These are phyloP conservation scores for Lutjanus campechanus DNA, from an alignment of 2,797 vertebrate species.

Conservation along the genomic window DNA sequence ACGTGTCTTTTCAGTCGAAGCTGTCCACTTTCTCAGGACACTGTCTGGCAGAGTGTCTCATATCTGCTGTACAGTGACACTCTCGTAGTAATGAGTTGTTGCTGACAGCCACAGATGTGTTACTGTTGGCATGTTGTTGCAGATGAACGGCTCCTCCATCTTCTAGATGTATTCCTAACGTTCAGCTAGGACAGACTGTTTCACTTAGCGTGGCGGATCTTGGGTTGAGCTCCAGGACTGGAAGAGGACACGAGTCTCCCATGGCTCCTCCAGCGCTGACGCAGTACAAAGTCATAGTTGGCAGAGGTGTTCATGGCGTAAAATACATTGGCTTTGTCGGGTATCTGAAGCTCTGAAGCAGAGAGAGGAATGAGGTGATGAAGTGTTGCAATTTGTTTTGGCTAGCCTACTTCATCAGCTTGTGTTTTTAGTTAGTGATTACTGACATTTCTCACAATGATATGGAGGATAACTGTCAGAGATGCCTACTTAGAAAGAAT, in stretches of 20 bases:
- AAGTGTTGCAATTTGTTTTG: background rate
- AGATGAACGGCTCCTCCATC: conserved; percentile 10
- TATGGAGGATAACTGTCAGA: background rate
- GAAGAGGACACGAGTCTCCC: conserved; percentile 60
- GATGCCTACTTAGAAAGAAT: background rate
- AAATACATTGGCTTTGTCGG: conserved; percentile 92
- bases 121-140: background rate
- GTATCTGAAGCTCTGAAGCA: conserved; percentile 89
- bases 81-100: background rate
- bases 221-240: conserved; percentile 70
- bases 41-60: background rate
- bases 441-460: background rate
- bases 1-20: conserved; percentile 10
- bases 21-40: background rate
- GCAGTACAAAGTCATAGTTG: conserved; percentile 90
- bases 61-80: background rate
- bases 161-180: background rate
- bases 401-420: background rate
- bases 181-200: background rate
- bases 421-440: background rate
- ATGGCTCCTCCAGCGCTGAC: conserved; percentile 79
- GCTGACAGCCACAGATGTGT: background rate
- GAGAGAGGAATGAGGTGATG: conserved; percentile 16
- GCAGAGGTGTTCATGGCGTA: conserved; percentile 92
- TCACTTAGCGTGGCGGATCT: conserved; percentile 69